Evolutionary conservation across 1,140 invertebrate genomes (phyloP), one percentile per base, ranked within the genome.

Genomic region (Phymorhynchus buccinoides): DNA sequence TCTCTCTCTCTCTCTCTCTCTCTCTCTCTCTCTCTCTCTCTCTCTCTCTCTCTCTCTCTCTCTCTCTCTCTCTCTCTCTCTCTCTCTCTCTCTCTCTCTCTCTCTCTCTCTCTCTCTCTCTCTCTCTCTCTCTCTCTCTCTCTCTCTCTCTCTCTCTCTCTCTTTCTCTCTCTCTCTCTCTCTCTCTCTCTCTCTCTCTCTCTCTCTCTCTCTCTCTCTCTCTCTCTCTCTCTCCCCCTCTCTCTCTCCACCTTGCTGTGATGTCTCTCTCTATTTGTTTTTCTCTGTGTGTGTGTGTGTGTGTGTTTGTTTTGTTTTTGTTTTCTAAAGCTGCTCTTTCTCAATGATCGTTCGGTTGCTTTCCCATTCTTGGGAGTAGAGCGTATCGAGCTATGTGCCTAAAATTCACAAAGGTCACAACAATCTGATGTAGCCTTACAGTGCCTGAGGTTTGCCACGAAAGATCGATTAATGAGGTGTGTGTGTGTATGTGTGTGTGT

Each of bases 401-500:
- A 62, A 62, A 62, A 62, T 27, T 27, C 22, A 22, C 12, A 62
- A 62, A 62, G 56, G 56, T 62, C 56, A 62, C 56, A 27, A n/a
- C n/a, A 62, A 62, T 6, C 56, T 62, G 56, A 62, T 22, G 56
- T 62, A 22, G 56, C 22, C 22, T 27, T n/a, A n/a, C n/a, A n/a
- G n/a, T n/a, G n/a, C n/a, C n/a, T 27, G 22, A 62, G 56, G 56
- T 62, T 62, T 52, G 48, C 22, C 12, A 52, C 48, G 22, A 18
- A 18, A 52, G 48, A 52, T 37, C 77, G 27, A 42, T 37, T 39
- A 41, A 37, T 12, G 14, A n/a, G 22, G 27, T 6, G 12, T 79
- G 42, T 39, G 41, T 79, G 39, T 79, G 41, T 79, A n/a, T 79
- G 77, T 79, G 39, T 79, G 77, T 79, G 39, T 79, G 77, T 79